Evolutionary conservation across 1,140 invertebrate species (phyloP), one percentile per base, ranked within the genome.

Genomic region (Ips nitidus): DNA sequence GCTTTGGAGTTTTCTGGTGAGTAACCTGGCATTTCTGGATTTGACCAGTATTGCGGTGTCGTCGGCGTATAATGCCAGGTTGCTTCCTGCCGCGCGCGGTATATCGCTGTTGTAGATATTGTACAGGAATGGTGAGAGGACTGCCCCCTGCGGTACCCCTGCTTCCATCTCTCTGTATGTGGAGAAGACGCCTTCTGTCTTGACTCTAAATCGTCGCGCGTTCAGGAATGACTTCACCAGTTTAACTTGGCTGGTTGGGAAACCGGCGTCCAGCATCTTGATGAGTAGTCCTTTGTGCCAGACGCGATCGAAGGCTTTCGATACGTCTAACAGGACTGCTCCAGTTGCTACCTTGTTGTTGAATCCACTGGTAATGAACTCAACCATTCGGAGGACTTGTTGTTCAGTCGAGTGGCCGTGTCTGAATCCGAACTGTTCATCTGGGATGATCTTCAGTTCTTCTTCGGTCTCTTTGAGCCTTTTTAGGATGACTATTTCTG

Each of bases 241-340:
- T 50, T 73, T 52, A 8, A 75, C 55, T 7, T 78, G 3, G 5
- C 67, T 7, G 22, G 8, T 45, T 8, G 67, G 64, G 52, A 68
- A 65, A 22, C 4, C 42, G 3, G 4, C 40, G 56, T 55, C 52
- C 6, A 73, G 59, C 4, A 79, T 40, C 74, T 80, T 80, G 45
- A 74, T 70, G 1, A 79, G 53, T 2, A 80, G 63, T 36, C 74
- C 78, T 2, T 74, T 50, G 36, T 75, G 75, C 77, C 77, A 80
- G 2, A 79, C 76, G 62, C 40, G 72, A 63, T 81, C 77, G 64
- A 80, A 80, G 2, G 79, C 78, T 55, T 77, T 79, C 61, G 78
- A 70, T 5, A 79, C 66, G 50, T 80, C 78, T 1, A 80, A 61
- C 5, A 75, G 66, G 1, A 74, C 8, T 37, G 74, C 59, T n/a